These are phyloP conservation scores for Drosophila pruinosa DNA, from an alignment of 1,140 invertebrate genomes.

Conservation along the genomic window DNA sequence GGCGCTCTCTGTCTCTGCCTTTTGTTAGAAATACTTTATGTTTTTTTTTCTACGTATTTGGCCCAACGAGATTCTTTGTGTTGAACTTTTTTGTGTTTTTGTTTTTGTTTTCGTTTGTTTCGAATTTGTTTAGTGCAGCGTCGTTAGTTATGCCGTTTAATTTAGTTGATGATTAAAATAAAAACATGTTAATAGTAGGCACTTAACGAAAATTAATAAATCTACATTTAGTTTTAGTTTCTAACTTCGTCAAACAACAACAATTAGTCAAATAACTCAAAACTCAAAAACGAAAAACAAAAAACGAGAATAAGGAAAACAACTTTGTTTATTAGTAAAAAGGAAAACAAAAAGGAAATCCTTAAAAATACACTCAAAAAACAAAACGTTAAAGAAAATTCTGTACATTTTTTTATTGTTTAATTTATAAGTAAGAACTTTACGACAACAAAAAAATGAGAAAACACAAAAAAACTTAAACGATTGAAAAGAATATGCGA, in stretches of 20 bases:
- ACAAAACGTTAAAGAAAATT: constrained; percentile 65
- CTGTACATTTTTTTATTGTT: constrained; percentile 78
- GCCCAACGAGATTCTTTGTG: constrained; percentile 45
- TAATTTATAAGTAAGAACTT: constrained; percentile 75
- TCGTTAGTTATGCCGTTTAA: constrained; percentile 78
- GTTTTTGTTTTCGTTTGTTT: constrained; percentile 44
- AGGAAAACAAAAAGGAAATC: constrained; percentile 23
- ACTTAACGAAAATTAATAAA: constrained; percentile 62
- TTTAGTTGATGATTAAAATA: constrained; percentile 71
- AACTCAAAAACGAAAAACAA: constrained; percentile 38
- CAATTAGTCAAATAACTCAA: constrained; percentile 75
- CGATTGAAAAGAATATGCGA: constrained; percentile 76
- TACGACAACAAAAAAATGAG: constrained; percentile 2
- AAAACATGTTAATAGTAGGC: constrained; percentile 75
- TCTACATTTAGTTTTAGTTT: constrained; percentile 56
- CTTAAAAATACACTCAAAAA: constrained; percentile 16
- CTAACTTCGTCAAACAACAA: constrained; percentile 64
- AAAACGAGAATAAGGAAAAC: too few species aligned
- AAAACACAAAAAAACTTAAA: constrained; percentile 48
- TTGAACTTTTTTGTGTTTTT: constrained; percentile 36
- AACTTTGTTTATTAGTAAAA: constrained; percentile 63
- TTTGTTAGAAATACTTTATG: constrained; percentile 46
- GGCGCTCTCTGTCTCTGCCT: constrained; percentile 42
- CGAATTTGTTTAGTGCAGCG: constrained; percentile 76
- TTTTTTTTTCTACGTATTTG: constrained; percentile 37